These are phyloP conservation scores for Parnassius orleans DNA, from an alignment of 2,888 invertebrate genomes.

Conservation along the genomic window DNA sequence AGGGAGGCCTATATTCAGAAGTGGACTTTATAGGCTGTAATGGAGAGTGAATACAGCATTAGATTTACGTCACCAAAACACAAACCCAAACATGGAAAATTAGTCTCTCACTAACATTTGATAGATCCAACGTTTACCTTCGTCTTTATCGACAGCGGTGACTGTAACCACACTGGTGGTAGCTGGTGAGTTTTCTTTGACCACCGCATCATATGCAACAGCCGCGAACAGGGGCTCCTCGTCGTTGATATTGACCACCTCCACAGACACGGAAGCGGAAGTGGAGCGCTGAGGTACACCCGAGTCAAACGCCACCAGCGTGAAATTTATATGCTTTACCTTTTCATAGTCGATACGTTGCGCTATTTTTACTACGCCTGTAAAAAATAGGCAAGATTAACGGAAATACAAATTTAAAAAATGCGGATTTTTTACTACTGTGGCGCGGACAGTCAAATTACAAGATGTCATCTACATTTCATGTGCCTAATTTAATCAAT, in stretches of 20 bases:
- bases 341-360: conserved; percentile 92
- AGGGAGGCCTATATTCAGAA: too few species aligned
- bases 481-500: too few species aligned
- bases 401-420: too few species aligned
- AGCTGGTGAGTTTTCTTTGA: conserved; percentile 87
- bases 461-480: too few species aligned
- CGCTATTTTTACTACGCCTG: conserved; percentile 88
- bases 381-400: neutral
- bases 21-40: too few species aligned
- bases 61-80: too few species aligned
- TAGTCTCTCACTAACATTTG: too few species aligned
- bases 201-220: conserved; percentile 84
- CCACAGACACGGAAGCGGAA: conserved; percentile 88
- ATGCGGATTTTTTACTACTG: too few species aligned
- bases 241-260: conserved; percentile 92
- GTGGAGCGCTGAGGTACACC: conserved; percentile 92
- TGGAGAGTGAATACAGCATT: too few species aligned
- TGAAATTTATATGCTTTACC: conserved; percentile 87
- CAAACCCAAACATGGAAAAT: too few species aligned
- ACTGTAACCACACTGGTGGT: conserved; percentile 88
- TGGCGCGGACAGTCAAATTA: too few species aligned
- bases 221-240: conserved; percentile 90
- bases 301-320: conserved; percentile 90
- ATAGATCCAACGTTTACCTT: conserved; percentile 67
- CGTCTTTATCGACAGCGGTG: conserved; percentile 88